Conservation (phyloP, 2,888 invertebrate species). For the Anagyrus pseudococci region DNA sequence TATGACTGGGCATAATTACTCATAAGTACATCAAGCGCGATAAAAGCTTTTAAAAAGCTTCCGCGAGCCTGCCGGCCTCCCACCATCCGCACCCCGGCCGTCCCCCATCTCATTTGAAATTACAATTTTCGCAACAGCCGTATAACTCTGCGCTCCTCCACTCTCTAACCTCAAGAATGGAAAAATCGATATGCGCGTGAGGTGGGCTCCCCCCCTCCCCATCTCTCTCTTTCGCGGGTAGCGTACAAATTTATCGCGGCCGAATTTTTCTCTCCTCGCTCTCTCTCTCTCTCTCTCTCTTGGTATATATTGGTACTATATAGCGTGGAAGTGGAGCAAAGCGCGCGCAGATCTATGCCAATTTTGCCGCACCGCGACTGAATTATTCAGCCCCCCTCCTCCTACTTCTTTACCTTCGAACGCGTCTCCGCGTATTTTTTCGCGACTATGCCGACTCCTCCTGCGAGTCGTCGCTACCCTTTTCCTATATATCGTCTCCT, state of each 20-base stretch:
- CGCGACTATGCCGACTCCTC: background rate
- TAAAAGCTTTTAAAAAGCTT: background rate
- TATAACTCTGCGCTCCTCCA: too few relatives aligned
- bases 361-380: slow-evolving; percentile 32
- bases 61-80: background rate
- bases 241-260: too few relatives aligned
- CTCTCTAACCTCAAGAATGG: too few relatives aligned
- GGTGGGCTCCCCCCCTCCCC: too few relatives aligned
- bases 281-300: too few relatives aligned
- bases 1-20: background rate
- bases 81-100: background rate
- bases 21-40: background rate
- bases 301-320: too few relatives aligned
- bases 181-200: background rate
- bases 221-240: too few relatives aligned
- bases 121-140: background rate
- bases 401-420: too few relatives aligned
- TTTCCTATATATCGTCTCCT: background rate
- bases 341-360: slow-evolving; percentile 27
- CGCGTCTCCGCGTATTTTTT: slow-evolving; percentile 21
- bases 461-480: too few relatives aligned
- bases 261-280: too few relatives aligned
- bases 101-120: background rate
- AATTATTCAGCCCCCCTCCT: slow-evolving; percentile 35
- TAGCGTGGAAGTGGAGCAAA: slow-evolving; percentile 9